phyloP scores from a whole-genome alignment of 2,888 invertebrate genomes.

The Chrysomela aeneicollis region DNA sequence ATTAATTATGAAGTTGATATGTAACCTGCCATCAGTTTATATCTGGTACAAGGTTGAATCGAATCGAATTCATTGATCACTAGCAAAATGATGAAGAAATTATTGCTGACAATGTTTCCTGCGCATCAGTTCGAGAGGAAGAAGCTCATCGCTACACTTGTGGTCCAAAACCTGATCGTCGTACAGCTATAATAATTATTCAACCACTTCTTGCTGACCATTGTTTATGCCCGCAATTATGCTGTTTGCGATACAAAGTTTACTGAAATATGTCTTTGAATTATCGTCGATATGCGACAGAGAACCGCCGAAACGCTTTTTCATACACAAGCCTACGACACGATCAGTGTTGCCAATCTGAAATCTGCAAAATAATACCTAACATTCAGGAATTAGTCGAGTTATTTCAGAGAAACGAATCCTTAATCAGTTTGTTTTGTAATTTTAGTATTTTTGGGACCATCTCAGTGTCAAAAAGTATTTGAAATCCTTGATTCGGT shows the following conservation, averaged over 20 bases:
- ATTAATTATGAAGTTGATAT: too few species aligned
- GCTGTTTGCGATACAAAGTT: slow-evolving; percentile 25
- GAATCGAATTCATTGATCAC: not conserved
- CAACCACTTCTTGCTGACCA: slow-evolving; percentile 47
- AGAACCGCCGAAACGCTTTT: slow-evolving; percentile 24
- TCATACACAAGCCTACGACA: not conserved
- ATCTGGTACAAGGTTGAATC: too few species aligned
- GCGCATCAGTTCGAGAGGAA: not conserved
- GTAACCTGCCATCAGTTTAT: too few species aligned
- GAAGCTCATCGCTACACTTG: slow-evolving; percentile 39
- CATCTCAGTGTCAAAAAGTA: too few species aligned
- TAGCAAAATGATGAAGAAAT: slow-evolving; percentile 26
- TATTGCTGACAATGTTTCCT: slow-evolving; percentile 16
- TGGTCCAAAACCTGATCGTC: slow-evolving; percentile 46
- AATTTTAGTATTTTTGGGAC: too few species aligned
- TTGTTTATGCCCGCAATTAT: slow-evolving; percentile 48
- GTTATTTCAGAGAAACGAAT: too few species aligned
- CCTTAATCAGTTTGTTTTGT: too few species aligned
- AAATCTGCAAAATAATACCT: too few species aligned
- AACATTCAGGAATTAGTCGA: too few species aligned
- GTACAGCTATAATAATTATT: slow-evolving; percentile 44
- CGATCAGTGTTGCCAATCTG: not conserved
- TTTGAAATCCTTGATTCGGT: too few species aligned
- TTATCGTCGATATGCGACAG: slow-evolving; percentile 22
- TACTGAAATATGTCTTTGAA: slow-evolving; percentile 29